phyloP scores from a whole-genome alignment of 2,797 vertebrate species.

The Bufotes viridis region DNA sequence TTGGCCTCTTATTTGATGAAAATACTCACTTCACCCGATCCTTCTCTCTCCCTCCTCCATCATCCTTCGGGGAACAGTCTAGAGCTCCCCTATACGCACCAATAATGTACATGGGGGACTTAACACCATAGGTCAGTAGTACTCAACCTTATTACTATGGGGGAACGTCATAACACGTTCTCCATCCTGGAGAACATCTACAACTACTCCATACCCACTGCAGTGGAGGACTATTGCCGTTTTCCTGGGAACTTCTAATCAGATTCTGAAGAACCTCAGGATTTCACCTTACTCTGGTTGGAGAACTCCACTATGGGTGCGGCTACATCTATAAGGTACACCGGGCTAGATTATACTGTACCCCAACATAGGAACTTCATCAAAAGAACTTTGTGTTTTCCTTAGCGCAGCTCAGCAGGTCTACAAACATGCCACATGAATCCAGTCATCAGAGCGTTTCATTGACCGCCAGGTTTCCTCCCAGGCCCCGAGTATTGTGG shows the following conservation, averaged over 20 bases:
- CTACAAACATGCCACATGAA: slow-evolving; percentile 3
- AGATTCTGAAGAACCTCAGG: not conserved
- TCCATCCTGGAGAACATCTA: not conserved
- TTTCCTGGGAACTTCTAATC: not conserved
- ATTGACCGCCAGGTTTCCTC: slow-evolving; percentile 32
- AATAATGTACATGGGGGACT: too few relatives aligned
- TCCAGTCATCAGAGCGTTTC: slow-evolving; percentile 18
- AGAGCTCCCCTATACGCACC: too few relatives aligned
- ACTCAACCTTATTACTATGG: too few relatives aligned
- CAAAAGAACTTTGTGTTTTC: not conserved
- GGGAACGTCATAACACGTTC: too few relatives aligned
- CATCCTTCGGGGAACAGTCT: too few relatives aligned
- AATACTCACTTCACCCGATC: too few relatives aligned
- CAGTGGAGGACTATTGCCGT: not conserved
- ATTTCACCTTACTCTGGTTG: not conserved
- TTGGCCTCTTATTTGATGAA: too few relatives aligned
- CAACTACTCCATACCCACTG: not conserved
- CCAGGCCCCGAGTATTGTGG: slow-evolving; percentile 23
- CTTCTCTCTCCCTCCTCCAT: too few relatives aligned
- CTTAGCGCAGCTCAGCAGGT: not conserved
- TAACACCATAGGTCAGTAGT: too few relatives aligned
- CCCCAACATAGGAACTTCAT: not conserved
- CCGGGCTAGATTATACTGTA: not conserved
- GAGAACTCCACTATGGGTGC: not conserved
- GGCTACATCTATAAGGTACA: not conserved